Evolutionary conservation across 1,140 invertebrate species (phyloP).

Genomic region (Piezodorus guildinii): DNA sequence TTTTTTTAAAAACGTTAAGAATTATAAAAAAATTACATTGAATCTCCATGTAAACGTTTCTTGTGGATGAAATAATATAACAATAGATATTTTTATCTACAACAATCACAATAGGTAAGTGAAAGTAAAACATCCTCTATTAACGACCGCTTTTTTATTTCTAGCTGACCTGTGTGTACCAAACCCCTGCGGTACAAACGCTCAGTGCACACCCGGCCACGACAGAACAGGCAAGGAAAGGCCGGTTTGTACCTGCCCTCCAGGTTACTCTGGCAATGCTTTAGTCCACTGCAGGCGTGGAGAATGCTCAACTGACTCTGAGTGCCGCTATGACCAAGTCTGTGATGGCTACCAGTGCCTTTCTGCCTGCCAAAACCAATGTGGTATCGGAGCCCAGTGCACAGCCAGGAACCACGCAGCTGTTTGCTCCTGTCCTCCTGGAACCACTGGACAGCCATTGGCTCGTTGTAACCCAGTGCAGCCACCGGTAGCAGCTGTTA

Average conservation of each 20-base stretch:
- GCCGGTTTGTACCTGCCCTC: conserved; percentile 67
- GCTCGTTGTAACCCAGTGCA: conserved; percentile 36
- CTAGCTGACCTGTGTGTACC: conserved; percentile 67
- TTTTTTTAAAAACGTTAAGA: too few species aligned
- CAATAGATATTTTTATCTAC: too few species aligned
- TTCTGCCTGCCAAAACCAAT: conserved; percentile 67
- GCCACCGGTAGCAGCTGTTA: conserved; percentile 14
- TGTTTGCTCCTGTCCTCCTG: conserved; percentile 70
- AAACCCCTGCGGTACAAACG: conserved; percentile 72
- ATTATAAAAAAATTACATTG: too few species aligned
- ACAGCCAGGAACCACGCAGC: conserved; percentile 63
- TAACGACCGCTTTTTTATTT: conserved; percentile 20
- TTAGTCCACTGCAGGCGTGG: conserved; percentile 55
- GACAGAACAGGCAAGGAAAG: conserved; percentile 67
- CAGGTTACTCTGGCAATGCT: conserved; percentile 64
- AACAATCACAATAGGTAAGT: too few species aligned
- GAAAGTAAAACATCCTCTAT: too few species aligned
- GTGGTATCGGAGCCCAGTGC: conserved; percentile 51
- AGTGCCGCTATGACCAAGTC: conserved; percentile 35
- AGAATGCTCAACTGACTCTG: conserved; percentile 59
- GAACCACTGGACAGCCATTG: conserved; percentile 71
- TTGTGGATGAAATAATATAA: too few species aligned
- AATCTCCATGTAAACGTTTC: too few species aligned
- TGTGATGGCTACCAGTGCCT: conserved; percentile 41
- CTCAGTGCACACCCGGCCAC: conserved; percentile 67